Conservation (phyloP, 2,113 vertebrate genomes). For the Phainopepla nitens region DNA sequence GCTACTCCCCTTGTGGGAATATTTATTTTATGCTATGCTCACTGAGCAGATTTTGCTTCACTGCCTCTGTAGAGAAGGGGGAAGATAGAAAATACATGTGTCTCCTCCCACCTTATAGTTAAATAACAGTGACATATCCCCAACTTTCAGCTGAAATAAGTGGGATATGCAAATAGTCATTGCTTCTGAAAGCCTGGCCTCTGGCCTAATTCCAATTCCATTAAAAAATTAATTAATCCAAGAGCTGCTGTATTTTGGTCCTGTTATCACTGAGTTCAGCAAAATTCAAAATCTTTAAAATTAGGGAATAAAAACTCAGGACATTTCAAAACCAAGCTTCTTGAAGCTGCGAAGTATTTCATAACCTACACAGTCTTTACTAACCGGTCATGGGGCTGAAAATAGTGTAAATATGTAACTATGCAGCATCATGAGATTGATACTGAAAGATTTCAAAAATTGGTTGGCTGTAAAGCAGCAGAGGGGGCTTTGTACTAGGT, state of each 20-base stretch:
- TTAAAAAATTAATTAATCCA: background rate
- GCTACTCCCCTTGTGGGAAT: slow-evolving; percentile 37
- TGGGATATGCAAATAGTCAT: slow-evolving; percentile 14
- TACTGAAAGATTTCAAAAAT: background rate
- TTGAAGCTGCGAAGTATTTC: background rate
- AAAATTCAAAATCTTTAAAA: background rate
- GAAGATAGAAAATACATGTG: slow-evolving; percentile 8
- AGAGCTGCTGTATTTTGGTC: background rate
- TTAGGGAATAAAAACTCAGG: background rate
- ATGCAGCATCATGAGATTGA: background rate
- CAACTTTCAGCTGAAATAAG: slow-evolving; percentile 30
- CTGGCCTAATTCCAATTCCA: background rate
- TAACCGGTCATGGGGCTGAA: background rate
- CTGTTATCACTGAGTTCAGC: background rate
- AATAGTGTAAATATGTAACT: rapidly evolving
- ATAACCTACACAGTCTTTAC: background rate
- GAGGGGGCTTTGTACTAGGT: background rate
- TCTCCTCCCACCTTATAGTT: slow-evolving; percentile 40
- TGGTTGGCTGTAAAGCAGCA: background rate
- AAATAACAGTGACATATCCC: slow-evolving; percentile 48
- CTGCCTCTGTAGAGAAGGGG: background rate
- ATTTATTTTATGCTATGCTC: slow-evolving; percentile 41
- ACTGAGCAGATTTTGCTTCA: slow-evolving; percentile 39
- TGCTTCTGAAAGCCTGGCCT: slow-evolving; percentile 26
- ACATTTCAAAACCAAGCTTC: background rate